phyloP scores from a whole-genome alignment of 2,797 vertebrate genomes.

The Amniataba percoides region DNA sequence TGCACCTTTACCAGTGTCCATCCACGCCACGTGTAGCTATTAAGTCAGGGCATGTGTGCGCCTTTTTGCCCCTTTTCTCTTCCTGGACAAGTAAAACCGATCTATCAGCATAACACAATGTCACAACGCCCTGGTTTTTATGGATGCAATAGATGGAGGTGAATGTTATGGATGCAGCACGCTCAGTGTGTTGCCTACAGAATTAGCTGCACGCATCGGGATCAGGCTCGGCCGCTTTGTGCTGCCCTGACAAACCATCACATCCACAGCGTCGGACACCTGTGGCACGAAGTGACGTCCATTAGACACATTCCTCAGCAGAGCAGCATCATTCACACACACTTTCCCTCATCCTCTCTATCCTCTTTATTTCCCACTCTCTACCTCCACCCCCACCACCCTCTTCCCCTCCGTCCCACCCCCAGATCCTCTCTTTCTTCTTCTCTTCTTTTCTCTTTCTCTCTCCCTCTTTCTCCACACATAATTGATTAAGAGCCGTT shows the following conservation, averaged over 20 bases:
- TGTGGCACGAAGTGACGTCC: constrained; percentile 69
- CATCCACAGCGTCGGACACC: constrained; percentile 70
- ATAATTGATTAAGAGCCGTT: constrained; percentile 98
- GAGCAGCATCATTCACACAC: constrained; percentile 69
- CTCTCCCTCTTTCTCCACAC: constrained; percentile 91
- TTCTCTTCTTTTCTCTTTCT: constrained; percentile 64
- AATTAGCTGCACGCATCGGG: constrained; percentile 51
- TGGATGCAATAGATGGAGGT: constrained; percentile 29
- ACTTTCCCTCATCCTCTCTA: constrained; percentile 57
- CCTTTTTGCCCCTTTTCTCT: background rate
- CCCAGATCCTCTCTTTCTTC: constrained; percentile 69
- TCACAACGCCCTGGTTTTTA: constrained; percentile 11
- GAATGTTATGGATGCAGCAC: constrained; percentile 30
- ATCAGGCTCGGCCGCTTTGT: constrained; percentile 40
- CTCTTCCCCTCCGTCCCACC: constrained; percentile 26
- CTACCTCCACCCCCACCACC: constrained; percentile 30
- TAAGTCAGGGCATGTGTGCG: background rate
- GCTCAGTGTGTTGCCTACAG: constrained; percentile 48
- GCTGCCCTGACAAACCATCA: constrained; percentile 52
- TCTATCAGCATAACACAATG: background rate
- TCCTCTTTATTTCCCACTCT: constrained; percentile 65
- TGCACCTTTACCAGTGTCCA: constrained; percentile 44
- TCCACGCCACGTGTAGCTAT: constrained; percentile 26
- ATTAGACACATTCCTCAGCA: constrained; percentile 73
- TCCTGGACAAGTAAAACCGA: background rate